Conservation (phyloP, 2,797 vertebrate species). For the Gila robusta region DNA sequence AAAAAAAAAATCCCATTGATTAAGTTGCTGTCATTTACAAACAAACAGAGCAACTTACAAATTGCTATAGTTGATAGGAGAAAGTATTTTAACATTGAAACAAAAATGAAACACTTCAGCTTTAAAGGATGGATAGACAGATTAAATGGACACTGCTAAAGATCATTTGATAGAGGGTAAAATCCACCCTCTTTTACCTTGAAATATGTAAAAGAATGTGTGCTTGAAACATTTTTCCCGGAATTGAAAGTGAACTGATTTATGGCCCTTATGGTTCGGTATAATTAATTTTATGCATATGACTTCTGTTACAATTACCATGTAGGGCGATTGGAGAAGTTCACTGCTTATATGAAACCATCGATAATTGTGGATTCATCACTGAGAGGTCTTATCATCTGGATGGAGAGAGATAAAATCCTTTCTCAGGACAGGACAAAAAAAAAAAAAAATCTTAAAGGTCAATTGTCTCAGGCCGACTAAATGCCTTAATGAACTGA, state of each 20-base stretch:
- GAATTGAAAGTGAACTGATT: constrained; percentile 91
- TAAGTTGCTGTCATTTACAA: neutral
- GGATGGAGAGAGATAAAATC: constrained; percentile 58
- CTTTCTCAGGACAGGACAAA: constrained; percentile 62
- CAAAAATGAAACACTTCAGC: neutral
- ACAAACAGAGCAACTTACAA: neutral
- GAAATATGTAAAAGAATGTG: constrained; percentile 76
- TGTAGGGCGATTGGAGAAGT: constrained; percentile 86
- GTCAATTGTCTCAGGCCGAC: constrained; percentile 70
- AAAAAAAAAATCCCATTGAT: neutral
- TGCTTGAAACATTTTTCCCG: constrained; percentile 80
- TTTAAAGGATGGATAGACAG: constrained; percentile 36
- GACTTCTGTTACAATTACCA: constrained; percentile 94
- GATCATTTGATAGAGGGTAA: constrained; percentile 67
- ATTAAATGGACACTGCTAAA: constrained; percentile 66
- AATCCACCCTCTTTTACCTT: constrained; percentile 72
- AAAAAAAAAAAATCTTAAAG: constrained; percentile 66
- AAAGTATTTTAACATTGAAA: neutral
- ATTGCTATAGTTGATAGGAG: neutral
- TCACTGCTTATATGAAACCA: constrained; percentile 87
- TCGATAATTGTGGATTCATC: constrained; percentile 84
- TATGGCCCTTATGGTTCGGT: constrained; percentile 87
- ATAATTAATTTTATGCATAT: constrained; percentile 97
- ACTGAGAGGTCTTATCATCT: constrained; percentile 68
- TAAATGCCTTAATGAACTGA: constrained; percentile 67